Evolutionary conservation across 1,140 invertebrate genomes (phyloP).

Genomic region (Meteorus sp.): DNA sequence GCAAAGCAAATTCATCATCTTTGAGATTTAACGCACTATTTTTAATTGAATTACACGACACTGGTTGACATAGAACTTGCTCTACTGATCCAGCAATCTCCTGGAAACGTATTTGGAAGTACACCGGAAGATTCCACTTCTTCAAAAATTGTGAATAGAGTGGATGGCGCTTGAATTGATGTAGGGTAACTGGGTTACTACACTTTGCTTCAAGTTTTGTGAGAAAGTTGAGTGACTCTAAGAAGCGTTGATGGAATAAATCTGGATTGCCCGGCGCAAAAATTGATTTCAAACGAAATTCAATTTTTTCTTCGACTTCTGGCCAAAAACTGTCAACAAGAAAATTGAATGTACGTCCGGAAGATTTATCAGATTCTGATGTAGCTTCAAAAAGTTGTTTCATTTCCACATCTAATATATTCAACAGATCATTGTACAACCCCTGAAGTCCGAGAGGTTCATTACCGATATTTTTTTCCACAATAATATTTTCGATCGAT

Average conservation of each 20-base stretch:
- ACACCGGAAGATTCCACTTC: slow-evolving; percentile 92
- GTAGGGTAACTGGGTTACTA: slow-evolving; percentile 58
- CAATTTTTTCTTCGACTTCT: slow-evolving; percentile 78
- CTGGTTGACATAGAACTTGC: slow-evolving; percentile 57
- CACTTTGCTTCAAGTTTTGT: slow-evolving; percentile 73
- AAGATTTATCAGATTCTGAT: not conserved
- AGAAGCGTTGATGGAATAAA: slow-evolving; percentile 82
- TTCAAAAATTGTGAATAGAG: slow-evolving; percentile 76
- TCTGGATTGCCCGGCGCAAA: slow-evolving; percentile 91
- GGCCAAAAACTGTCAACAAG: slow-evolving; percentile 87
- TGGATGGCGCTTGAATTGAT: slow-evolving; percentile 64
- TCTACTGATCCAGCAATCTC: slow-evolving; percentile 79
- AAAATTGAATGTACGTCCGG: slow-evolving; percentile 76
- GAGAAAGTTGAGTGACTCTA: slow-evolving; percentile 79
- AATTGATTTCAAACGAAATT: slow-evolving; percentile 76
- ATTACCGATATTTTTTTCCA: slow-evolving; percentile 71
- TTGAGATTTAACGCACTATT: slow-evolving; percentile 38
- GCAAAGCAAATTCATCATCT: slow-evolving; percentile 56
- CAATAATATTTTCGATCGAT: slow-evolving; percentile 73
- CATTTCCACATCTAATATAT: slow-evolving; percentile 70
- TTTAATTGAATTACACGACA: slow-evolving; percentile 43
- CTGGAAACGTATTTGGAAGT: slow-evolving; percentile 93
- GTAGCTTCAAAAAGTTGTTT: slow-evolving; percentile 55
- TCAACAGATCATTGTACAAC: slow-evolving; percentile 74
- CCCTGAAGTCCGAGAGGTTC: slow-evolving; percentile 73